phyloP scores from a whole-genome alignment of 2,113 vertebrate species.

The western clawed frog (Xenopus tropicalis) region UCB_Xtro_10.0 CM004444.2:127448001-127448500 shows the following conservation, averaged over 20 bases:
- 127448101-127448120: constrained; percentile 99
- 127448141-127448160: constrained; percentile 72
- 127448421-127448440: too few relatives aligned
- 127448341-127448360: too few relatives aligned
- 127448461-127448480: too few relatives aligned
- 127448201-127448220: constrained; percentile 96
- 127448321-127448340: too few relatives aligned
- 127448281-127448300: constrained; percentile 51
- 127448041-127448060: constrained; percentile 74
- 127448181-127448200: constrained; percentile 92
- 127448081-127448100: constrained; percentile 83
- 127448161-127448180: constrained; percentile 91
- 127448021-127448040: too few relatives aligned
- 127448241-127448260: constrained; percentile 71
- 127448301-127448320: too few relatives aligned
- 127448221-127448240: constrained; percentile 77
- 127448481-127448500: too few relatives aligned
- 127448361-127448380: too few relatives aligned
- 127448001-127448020: too few relatives aligned
- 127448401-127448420: too few relatives aligned
- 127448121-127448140: constrained; percentile 88
- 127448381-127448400: too few relatives aligned
- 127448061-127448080: constrained; percentile 81
- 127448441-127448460: too few relatives aligned
- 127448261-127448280: constrained; percentile 66